Base-by-base conservation (phyloP, 1,140 invertebrate genomes). In the Centruroides sculpturatus region DNA sequence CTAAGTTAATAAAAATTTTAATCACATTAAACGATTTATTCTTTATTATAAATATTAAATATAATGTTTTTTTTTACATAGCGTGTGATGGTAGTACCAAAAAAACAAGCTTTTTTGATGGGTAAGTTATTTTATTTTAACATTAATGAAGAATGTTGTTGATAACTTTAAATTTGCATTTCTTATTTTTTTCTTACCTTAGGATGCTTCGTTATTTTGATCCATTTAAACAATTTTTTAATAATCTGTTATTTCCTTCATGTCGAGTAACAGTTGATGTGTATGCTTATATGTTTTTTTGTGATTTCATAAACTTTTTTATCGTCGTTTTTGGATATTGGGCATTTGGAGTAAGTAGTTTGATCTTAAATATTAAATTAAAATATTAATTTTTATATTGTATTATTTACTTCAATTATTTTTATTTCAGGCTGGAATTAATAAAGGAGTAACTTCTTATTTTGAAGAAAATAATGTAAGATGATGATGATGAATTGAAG, bases 281-380 rank as follows among this genome's bases (percentile, higher is more conserved):
- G 4, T 99, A 99, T 75, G 91, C 94, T 0, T 87, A 89, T 68
- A 98, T 99, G 92, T 99, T 99, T 73, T 81, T 97, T 55, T 98
- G 96, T 73, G 96, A 99, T 75, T 97, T 99, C 71, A 86, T 98
- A 68, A 97, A 96, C 71, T 98, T 99, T 72, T 81, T 99, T 62
- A 89, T 99, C 6, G 81, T 99, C 23, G 87, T 98, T 53, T 94
- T 99, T 76, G 92, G 93, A 56, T 99, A 95, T 73, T 87, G 87
- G 36, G 85, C 92, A 9, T 99, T 99, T 77, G 90, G 89, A 41
- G 88, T 92, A 78, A 83, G 82, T 71, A 7, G 55, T 63, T 55
- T 53, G 35, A 7, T 58, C 35, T 12, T 34, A 34, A n/a, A 35
- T 36, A 13, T 23, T 55, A 8, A 35, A 4, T n/a, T 8, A 6